Percentiles rank a stretch among this genome's conserved stretches.
phyloP scores from a whole-genome alignment of 2,888 invertebrate genomes.

The Tetranychus truncatus region DNA sequence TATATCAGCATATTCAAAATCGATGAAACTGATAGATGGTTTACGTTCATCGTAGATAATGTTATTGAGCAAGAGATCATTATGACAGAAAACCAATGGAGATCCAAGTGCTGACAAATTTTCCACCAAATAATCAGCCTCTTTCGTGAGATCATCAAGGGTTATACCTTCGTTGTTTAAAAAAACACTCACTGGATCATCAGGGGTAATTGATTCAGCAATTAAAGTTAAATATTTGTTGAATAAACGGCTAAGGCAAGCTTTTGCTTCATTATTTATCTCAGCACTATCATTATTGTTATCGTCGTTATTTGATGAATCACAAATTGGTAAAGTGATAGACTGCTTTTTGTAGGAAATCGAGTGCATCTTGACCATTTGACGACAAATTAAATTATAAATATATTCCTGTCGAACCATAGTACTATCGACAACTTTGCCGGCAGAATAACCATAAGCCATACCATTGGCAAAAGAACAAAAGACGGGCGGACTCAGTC shows the following conservation, averaged over 20 bases:
- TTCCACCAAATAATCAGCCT: constrained; percentile 42
- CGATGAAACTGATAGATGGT: constrained; percentile 53
- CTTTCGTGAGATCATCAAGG: constrained; percentile 2
- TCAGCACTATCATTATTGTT: not conserved
- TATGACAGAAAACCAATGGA: constrained; percentile 80
- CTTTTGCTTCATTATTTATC: not conserved
- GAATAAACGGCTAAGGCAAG: not conserved
- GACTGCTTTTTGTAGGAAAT: constrained; percentile 30
- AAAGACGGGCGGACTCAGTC: constrained; percentile 65
- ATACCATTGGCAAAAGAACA: constrained; percentile 84
- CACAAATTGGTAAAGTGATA: not conserved
- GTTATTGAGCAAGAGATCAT: constrained; percentile 86
- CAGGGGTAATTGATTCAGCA: not conserved
- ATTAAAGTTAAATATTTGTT: not conserved
- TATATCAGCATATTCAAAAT: constrained; percentile 83
- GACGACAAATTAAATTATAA: constrained; percentile 42
- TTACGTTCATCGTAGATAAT: constrained; percentile 55
- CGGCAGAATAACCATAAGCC: constrained; percentile 59
- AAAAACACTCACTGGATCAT: not conserved
- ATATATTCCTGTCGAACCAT: constrained; percentile 38
- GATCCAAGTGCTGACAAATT: constrained; percentile 41
- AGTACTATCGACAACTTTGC: constrained; percentile 50
- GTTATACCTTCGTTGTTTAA: not conserved
- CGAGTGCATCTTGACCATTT: constrained; percentile 44
- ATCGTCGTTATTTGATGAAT: not conserved